These are phyloP conservation scores for Cephus pulcher DNA, from an alignment of 2,888 invertebrate species.

Conservation along the genomic window DNA sequence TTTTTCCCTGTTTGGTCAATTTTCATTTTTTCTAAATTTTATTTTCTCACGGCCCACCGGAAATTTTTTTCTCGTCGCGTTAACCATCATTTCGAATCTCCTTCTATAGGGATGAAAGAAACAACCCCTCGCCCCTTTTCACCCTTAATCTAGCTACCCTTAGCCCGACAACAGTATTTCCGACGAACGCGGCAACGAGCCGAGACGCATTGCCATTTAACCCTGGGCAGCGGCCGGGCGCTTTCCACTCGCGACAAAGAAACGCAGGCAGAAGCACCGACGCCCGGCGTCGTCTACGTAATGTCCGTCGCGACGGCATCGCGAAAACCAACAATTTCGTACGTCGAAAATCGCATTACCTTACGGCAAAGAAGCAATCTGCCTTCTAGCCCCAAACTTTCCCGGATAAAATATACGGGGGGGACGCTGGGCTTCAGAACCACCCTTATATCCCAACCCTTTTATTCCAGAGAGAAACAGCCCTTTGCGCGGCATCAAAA, in stretches of 20 bases:
- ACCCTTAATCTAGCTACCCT: not conserved
- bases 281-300: conserved; percentile 7
- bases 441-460: conserved; percentile 31
- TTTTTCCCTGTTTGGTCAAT: conserved; percentile 9
- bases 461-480: conserved; percentile 31
- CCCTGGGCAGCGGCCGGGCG: conserved; percentile 23
- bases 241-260: conserved; percentile 18
- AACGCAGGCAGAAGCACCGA: conserved; percentile 7
- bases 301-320: not conserved
- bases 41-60: not conserved
- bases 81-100: not conserved
- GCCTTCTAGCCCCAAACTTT: conserved; percentile 2
- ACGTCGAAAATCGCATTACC: conserved; percentile 39
- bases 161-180: not conserved
- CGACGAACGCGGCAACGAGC: not conserved
- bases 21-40: conserved; percentile 7
- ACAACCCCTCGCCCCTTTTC: not conserved
- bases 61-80: not conserved
- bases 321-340: conserved; percentile 20
- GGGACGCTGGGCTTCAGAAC: conserved; percentile 15
- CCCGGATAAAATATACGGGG: conserved; percentile 32
- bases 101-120: not conserved
- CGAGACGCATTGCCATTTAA: conserved; percentile 34
- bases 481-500: conserved; percentile 13
- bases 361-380: conserved; percentile 40